Evolutionary conservation across 2,888 invertebrate genomes (phyloP), one percentile per base, ranked within the genome.

Genomic region (Stegophylla sp.): DNA sequence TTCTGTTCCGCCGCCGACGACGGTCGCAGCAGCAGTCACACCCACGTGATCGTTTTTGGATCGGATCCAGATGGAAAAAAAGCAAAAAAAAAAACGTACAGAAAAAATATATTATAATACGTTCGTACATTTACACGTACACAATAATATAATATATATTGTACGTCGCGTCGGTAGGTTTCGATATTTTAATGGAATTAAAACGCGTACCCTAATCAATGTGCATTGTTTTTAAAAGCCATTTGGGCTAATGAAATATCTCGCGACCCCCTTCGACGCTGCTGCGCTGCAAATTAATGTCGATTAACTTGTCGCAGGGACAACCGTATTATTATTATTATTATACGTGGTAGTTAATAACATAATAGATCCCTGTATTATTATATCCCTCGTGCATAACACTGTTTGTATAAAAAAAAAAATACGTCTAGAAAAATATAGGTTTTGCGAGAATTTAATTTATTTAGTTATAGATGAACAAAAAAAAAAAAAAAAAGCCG

Each of bases 161-260:
- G 66, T 15, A 20, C 34, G 43, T 17, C 17, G 20, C 15, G 45
- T 20, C 13, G 3, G 26, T 43, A 69, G 48, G 28, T 77, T 28
- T 34, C 61, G 77, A 28, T n/a, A n/a, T 69, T 77, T 77, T 77
- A 77, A 77, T 69, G 69, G 77, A 59, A 79, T 79, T 79, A 69
- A 79, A 69, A 67, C n/a, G 17, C 67, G 48, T 61, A 28, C 48
- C 77, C 77, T 23, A 48, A 69, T 79, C 77, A 77, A 69, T 59
- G 69, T 61, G 77, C 48, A 77, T 77, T 69, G 77, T 79, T 79
- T 64, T 79, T 71, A 71, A 79, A 79, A 51, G 69, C 69, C n/a
- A 71, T 79, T 61, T 34, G n/a, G 61, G 48, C 56, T 79, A 79
- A 79, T 79, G 79, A 79, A 79, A 79, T 79, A n/a, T n/a, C n/a